A percentile compares a stretch with the other conserved stretches of the same genome.
These are phyloP conservation scores for Polypterus senegalus DNA, from an alignment of 2,113 vertebrate genomes.

Conservation along the genomic window DNA sequence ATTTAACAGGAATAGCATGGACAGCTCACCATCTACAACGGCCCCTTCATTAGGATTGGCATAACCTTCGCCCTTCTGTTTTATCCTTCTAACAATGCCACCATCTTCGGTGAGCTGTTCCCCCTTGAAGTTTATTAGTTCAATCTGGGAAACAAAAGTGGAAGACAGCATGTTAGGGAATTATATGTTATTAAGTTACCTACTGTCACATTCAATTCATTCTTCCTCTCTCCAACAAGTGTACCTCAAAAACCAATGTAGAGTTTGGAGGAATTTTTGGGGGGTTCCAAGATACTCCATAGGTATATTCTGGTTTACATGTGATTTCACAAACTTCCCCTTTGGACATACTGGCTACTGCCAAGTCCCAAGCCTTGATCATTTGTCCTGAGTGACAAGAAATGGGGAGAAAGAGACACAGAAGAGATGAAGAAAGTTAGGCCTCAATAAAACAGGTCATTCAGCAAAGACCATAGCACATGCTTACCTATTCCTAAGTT, in stretches of 20 bases:
- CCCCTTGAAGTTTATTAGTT: conserved; percentile 81
- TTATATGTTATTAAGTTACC: too few relatives aligned
- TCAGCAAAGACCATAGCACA: background rate
- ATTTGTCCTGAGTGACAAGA: conserved; percentile 68
- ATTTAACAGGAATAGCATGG: background rate
- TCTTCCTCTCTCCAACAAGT: conserved; percentile 25
- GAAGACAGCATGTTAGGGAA: background rate
- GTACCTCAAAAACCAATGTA: conserved; percentile 75
- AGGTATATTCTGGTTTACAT: conserved; percentile 81
- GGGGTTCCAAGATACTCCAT: conserved; percentile 68
- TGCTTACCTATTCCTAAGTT: conserved; percentile 76
- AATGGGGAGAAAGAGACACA: background rate
- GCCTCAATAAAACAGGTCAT: too few relatives aligned
- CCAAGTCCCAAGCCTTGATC: conserved; percentile 87
- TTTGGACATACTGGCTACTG: conserved; percentile 78
- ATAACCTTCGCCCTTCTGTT: conserved; percentile 79
- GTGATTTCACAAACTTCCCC: conserved; percentile 78
- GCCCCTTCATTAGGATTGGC: conserved; percentile 82
- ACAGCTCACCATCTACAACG: conserved; percentile 64
- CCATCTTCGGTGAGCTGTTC: conserved; percentile 78
- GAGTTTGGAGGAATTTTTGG: conserved; percentile 81
- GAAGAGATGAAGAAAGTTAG: too few relatives aligned
- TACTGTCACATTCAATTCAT: too few relatives aligned
- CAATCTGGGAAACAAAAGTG: conserved; percentile 51
- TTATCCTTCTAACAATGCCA: conserved; percentile 82